Evolutionary conservation across 2,888 invertebrate genomes (phyloP).

Genomic region (Lasioglossum figueresi): DNA sequence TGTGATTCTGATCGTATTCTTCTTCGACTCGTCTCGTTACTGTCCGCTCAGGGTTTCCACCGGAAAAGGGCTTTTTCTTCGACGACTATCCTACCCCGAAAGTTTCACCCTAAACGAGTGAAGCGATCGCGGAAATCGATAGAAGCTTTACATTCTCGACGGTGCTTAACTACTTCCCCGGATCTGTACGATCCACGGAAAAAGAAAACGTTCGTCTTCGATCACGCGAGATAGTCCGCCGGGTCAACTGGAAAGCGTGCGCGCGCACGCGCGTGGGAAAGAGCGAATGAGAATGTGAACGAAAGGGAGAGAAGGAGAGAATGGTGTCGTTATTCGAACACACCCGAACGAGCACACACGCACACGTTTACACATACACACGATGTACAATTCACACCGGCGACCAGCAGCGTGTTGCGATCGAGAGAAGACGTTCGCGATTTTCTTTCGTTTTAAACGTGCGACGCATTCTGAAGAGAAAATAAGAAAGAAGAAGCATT

Average conservation of each 20-base stretch:
- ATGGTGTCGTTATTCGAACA: neutral
- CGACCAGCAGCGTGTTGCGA: slow-evolving; percentile 13
- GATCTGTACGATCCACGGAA: neutral
- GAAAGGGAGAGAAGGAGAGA: neutral
- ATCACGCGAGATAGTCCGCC: neutral
- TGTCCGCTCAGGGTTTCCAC: neutral
- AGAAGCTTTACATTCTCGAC: neutral
- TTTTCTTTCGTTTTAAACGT: slow-evolving; percentile 66
- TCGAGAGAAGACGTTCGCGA: slow-evolving; percentile 39
- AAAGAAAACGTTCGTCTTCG: neutral
- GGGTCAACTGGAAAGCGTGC: neutral
- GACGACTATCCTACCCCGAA: neutral
- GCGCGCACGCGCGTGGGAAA: neutral
- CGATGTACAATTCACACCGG: neutral
- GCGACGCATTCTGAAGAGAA: slow-evolving; percentile 59
- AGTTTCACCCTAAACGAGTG: neutral
- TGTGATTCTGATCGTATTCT: neutral
- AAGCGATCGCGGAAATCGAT: neutral
- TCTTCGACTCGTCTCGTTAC: neutral
- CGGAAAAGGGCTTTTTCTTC: neutral
- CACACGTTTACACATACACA: neutral
- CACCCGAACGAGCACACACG: neutral
- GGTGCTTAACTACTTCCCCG: neutral
- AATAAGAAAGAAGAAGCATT: slow-evolving; percentile 50
- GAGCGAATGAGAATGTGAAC: neutral